These are phyloP conservation scores for Synergus itoensis DNA, from an alignment of 2,888 invertebrate species.

Conservation along the genomic window DNA sequence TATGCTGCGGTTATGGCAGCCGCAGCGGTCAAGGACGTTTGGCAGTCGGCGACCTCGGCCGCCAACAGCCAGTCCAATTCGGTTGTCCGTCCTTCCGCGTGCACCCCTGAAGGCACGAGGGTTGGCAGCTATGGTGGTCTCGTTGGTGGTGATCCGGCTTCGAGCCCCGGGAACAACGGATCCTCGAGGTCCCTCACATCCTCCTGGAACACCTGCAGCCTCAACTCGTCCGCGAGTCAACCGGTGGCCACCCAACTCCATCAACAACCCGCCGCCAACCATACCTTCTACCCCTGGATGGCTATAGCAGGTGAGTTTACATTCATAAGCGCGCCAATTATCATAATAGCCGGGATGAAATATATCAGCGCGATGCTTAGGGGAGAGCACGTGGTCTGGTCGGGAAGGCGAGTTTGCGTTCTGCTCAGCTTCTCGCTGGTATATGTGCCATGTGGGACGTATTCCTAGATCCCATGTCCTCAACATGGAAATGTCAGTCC, in stretches of 20 bases:
- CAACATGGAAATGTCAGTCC: neutral
- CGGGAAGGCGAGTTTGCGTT: conserved; percentile 42
- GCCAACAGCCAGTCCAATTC: conserved; percentile 83
- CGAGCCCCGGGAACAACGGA: conserved; percentile 85
- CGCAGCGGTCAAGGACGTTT: conserved; percentile 83
- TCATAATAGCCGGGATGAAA: conserved; percentile 72
- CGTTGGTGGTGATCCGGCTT: conserved; percentile 86
- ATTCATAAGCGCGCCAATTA: conserved; percentile 66
- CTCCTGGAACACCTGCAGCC: conserved; percentile 93
- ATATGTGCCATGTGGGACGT: conserved; percentile 15
- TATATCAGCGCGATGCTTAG: conserved; percentile 63
- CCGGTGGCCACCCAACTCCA: conserved; percentile 90
- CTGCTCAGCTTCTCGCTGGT: conserved; percentile 19
- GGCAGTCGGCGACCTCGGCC: conserved; percentile 86
- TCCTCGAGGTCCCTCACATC: conserved; percentile 83
- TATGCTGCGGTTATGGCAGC: conserved; percentile 86
- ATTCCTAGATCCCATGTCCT: neutral
- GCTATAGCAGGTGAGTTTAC: conserved; percentile 95
- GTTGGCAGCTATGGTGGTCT: conserved; percentile 89
- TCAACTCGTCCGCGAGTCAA: conserved; percentile 89
- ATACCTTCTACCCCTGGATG: conserved; percentile 99
- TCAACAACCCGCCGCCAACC: conserved; percentile 91
- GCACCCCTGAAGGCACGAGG: conserved; percentile 90
- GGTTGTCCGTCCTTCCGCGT: conserved; percentile 88
- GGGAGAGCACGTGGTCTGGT: conserved; percentile 55